Conservation (phyloP, 2,888 invertebrate genomes). For the Maniola hyperantus region DNA sequence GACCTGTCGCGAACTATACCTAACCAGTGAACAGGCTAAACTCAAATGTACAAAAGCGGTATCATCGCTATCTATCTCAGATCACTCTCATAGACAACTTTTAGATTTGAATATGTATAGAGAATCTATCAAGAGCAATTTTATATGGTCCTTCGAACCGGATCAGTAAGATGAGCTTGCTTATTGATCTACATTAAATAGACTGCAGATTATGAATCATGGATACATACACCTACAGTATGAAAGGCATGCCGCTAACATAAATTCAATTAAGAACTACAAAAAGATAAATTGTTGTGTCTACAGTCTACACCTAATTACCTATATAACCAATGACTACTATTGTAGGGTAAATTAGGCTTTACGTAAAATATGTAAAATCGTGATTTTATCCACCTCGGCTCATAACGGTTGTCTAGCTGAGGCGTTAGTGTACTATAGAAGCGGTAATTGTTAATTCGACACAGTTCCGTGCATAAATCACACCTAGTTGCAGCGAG, state of each 20-base stretch:
- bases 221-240: background rate
- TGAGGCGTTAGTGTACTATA: conserved; percentile 54
- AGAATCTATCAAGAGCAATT: background rate
- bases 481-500: conserved; percentile 67
- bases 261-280: background rate
- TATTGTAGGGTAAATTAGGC: conserved; percentile 30
- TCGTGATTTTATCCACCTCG: conserved; percentile 35
- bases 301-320: conserved; percentile 33
- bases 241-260: background rate
- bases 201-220: background rate
- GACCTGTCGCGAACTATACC: no score
- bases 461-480: conserved; percentile 72
- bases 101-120: background rate
- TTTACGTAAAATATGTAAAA: conserved; percentile 40
- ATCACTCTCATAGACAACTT: no score
- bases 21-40: no score
- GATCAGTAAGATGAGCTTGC: background rate
- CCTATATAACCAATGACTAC: conserved; percentile 28
- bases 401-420: conserved; percentile 56
- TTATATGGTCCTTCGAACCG: conserved; percentile 2
- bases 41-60: no score
- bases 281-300: conserved; percentile 2
- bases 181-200: background rate
- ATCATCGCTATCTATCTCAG: no score
- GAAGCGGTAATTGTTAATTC: conserved; percentile 73